Evolutionary conservation across 2,888 invertebrate genomes (phyloP).

Genomic region (Tigriopus californicus): DNA sequence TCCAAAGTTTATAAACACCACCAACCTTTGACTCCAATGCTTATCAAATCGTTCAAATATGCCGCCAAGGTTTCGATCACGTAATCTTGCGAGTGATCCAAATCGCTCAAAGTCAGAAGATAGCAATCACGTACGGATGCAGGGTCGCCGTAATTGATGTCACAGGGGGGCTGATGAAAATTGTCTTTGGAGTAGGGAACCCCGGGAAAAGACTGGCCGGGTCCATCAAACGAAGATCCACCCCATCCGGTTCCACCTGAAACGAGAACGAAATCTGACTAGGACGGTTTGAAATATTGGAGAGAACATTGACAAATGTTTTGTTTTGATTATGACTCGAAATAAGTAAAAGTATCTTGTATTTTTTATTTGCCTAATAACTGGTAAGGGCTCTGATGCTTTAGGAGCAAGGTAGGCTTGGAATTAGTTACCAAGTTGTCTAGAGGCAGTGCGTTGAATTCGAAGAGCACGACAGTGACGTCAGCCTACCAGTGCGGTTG

Average conservation of each 20-base stretch:
- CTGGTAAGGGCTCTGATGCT: no score
- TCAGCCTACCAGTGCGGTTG: no score
- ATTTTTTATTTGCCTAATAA: no score
- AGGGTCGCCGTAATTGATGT: constrained; percentile 10
- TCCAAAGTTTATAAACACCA: background rate
- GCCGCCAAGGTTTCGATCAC: constrained; percentile 26
- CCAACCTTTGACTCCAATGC: constrained; percentile 26
- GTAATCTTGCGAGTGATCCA: constrained; percentile 27
- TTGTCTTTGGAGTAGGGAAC: constrained; percentile 37
- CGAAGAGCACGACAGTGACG: no score
- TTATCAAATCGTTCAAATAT: constrained; percentile 28
- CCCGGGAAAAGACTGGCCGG: constrained; percentile 18
- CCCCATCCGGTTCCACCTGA: constrained; percentile 15
- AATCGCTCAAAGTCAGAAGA: constrained; percentile 30
- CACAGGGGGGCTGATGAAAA: constrained; percentile 39
- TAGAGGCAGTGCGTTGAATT: no score
- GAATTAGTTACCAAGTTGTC: no score
- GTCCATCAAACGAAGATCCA: constrained; percentile 17
- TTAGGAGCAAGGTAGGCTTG: no score
- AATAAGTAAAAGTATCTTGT: no score
- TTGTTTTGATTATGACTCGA: no score
- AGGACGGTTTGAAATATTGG: no score
- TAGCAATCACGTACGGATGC: constrained; percentile 29
- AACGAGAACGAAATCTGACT: no score
- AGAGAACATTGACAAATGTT: no score